phyloP scores from a whole-genome alignment of 2,888 invertebrate species.

The Drosophila setosimentum region DNA sequence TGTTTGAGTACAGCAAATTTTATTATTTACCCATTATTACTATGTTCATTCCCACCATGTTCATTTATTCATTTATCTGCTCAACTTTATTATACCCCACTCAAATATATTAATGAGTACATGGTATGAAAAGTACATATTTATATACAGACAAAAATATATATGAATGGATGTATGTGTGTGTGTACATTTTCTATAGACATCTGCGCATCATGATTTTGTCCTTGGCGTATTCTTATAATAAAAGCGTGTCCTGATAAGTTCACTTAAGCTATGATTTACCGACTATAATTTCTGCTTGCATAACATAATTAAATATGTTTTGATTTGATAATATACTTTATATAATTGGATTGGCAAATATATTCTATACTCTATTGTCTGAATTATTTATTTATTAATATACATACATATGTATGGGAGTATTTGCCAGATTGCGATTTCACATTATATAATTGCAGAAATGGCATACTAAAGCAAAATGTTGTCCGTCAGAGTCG shows the following conservation, averaged over 20 bases:
- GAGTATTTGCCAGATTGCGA: background rate
- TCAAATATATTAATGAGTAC: background rate
- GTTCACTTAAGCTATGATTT: background rate
- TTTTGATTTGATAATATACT: background rate
- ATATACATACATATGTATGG: background rate
- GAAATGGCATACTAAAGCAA: background rate
- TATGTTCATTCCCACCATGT: too few relatives aligned
- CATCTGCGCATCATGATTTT: slow-evolving; percentile 26
- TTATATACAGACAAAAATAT: background rate
- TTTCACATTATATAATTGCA: background rate
- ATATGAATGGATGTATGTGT: background rate
- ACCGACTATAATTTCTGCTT: background rate
- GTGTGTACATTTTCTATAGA: slow-evolving; percentile 17
- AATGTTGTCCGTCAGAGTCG: background rate
- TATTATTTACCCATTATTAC: background rate
- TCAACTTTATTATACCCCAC: background rate
- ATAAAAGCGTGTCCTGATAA: slow-evolving; percentile 1
- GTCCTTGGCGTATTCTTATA: slow-evolving; percentile 8
- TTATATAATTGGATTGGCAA: background rate
- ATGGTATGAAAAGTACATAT: slow-evolving; percentile 1
- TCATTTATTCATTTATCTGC: background rate
- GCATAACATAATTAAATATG: background rate
- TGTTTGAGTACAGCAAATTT: background rate
- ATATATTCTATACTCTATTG: background rate
- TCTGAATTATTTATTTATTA: background rate